These are phyloP conservation scores for Oreochromis niloticus DNA, from an alignment of 2,113 vertebrate genomes.

Conservation along the genomic window DNA sequence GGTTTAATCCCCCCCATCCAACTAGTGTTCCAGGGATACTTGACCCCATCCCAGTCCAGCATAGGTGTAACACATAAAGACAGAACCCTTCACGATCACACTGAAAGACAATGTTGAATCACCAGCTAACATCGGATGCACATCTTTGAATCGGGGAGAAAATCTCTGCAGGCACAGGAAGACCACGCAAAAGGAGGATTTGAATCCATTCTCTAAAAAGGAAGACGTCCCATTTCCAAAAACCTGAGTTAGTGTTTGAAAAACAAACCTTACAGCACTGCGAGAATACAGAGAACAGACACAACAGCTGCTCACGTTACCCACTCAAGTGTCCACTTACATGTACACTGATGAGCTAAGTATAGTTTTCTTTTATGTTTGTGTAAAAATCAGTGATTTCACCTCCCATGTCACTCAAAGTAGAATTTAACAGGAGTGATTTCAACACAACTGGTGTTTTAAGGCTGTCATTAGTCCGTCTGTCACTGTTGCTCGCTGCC, in stretches of 20 bases:
- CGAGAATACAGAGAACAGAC: not conserved
- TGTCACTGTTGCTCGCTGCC: not conserved
- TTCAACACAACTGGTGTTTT: not conserved
- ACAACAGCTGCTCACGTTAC: not conserved
- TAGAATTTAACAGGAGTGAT: not conserved
- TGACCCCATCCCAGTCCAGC: not conserved
- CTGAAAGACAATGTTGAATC: not conserved
- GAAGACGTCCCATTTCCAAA: not conserved
- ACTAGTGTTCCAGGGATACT: not conserved
- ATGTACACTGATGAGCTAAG: not conserved
- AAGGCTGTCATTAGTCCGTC: rapidly evolving
- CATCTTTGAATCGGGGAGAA: not conserved
- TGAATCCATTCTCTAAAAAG: not conserved
- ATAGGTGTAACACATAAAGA: not conserved
- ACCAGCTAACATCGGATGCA: not conserved
- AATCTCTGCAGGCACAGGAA: not conserved
- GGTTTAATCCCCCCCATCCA: not conserved
- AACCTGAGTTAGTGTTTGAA: not conserved
- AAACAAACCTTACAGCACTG: not conserved
- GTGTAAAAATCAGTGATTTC: not conserved
- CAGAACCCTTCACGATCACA: not conserved
- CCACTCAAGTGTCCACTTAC: not conserved
- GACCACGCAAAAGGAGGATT: not conserved
- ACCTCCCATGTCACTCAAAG: not conserved
- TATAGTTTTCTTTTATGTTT: not conserved